Evolutionary conservation across 2,113 vertebrate genomes (phyloP).

Genomic region (Rhinoderma darwinii): DNA sequence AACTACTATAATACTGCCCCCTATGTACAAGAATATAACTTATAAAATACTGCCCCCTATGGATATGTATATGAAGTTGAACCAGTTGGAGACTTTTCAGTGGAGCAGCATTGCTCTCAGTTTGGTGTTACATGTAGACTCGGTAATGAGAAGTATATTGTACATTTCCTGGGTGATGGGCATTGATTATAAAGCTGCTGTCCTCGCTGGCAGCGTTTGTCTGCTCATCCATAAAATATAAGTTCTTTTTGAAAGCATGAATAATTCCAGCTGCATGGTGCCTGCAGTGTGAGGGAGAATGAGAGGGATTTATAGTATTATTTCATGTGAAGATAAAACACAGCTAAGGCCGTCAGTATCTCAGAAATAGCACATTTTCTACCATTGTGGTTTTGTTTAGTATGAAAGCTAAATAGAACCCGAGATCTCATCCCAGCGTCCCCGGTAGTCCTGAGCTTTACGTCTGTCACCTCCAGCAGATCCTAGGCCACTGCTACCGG

Average conservation of each 20-base stretch:
- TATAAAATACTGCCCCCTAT: too few relatives aligned
- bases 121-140: neutral
- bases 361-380: neutral
- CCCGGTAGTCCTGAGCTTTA: neutral
- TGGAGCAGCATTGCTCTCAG: neutral
- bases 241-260: constrained; percentile 30
- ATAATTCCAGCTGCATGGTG: constrained; percentile 31
- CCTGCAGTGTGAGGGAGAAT: neutral
- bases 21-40: too few relatives aligned
- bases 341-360: neutral
- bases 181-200: neutral
- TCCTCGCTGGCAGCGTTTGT: constrained; percentile 1
- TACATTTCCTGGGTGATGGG: neutral
- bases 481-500: too few relatives aligned
- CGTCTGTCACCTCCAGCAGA: too few relatives aligned
- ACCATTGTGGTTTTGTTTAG: neutral
- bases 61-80: neutral
- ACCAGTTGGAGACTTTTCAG: neutral
- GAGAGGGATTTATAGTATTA: constrained; percentile 8
- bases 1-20: neutral
- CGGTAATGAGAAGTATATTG: neutral
- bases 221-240: constrained; percentile 46
- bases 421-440: neutral
- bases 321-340: constrained; percentile 21
- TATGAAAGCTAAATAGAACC: neutral